These are phyloP conservation scores for Orestias chungarensis DNA, from an alignment of 2,797 vertebrate species.

Conservation along the genomic window DNA sequence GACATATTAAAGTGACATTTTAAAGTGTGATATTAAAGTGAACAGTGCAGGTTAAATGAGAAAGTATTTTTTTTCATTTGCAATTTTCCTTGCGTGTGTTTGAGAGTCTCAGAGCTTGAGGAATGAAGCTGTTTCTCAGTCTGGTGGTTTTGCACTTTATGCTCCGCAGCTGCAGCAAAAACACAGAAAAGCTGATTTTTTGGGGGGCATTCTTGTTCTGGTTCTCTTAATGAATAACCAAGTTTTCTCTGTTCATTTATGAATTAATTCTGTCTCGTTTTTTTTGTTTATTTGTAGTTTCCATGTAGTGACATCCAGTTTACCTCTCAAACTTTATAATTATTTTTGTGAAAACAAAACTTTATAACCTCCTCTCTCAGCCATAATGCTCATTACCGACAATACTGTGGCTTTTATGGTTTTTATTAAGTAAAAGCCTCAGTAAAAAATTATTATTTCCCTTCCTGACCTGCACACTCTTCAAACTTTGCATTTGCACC, in stretches of 20 bases:
- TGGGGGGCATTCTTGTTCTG: not conserved
- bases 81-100: too few relatives aligned
- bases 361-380: not conserved
- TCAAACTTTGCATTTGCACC: not conserved
- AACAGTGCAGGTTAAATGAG: too few relatives aligned
- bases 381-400: not conserved
- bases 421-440: too few relatives aligned
- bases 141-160: too few relatives aligned
- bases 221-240: not conserved
- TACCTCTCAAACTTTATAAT: not conserved
- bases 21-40: too few relatives aligned
- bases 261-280: not conserved
- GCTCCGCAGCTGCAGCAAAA: not conserved
- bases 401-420: not conserved
- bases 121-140: too few relatives aligned
- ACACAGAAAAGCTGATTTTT: not conserved
- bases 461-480: not conserved
- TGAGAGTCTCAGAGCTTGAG: too few relatives aligned
- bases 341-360: not conserved
- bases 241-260: not conserved
- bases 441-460: not conserved
- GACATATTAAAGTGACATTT: too few relatives aligned
- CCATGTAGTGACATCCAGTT: not conserved
- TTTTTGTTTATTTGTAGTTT: not conserved
- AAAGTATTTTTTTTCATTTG: too few relatives aligned